phyloP scores from a whole-genome alignment of 2,797 vertebrate species.

The Bucorvus abyssinicus region DNA sequence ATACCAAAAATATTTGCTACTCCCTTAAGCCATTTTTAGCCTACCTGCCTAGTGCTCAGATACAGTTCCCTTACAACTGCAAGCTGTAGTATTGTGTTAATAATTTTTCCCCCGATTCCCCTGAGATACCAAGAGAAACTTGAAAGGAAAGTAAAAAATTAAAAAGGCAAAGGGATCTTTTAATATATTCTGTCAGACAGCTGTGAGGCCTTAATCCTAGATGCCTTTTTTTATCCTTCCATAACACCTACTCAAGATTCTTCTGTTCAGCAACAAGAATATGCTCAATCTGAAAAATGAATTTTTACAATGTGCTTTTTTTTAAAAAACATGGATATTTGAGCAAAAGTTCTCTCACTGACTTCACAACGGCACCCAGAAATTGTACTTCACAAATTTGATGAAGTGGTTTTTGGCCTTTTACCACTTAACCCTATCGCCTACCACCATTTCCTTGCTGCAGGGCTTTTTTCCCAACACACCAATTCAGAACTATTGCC shows the following conservation, averaged over 20 bases:
- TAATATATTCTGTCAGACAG: slow-evolving; percentile 23
- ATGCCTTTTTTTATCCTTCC: slow-evolving; percentile 1
- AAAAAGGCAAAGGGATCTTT: slow-evolving; percentile 43
- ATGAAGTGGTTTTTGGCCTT: neutral
- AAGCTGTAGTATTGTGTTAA: slow-evolving; percentile 37
- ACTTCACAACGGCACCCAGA: neutral
- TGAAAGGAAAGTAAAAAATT: slow-evolving; percentile 64
- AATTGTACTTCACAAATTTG: neutral
- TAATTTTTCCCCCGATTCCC: slow-evolving; percentile 32
- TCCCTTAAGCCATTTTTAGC: slow-evolving; percentile 63
- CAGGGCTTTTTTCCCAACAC: neutral
- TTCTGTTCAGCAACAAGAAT: slow-evolving; percentile 13
- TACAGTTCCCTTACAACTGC: neutral
- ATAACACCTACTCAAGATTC: slow-evolving; percentile 8
- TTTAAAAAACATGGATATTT: neutral
- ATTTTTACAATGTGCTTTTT: neutral
- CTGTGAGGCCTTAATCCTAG: slow-evolving; percentile 31
- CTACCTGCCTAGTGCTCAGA: slow-evolving; percentile 40
- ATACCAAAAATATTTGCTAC: slow-evolving; percentile 58
- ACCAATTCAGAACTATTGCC: neutral
- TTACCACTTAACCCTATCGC: neutral
- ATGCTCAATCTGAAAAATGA: neutral
- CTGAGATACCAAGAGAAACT: slow-evolving; percentile 34
- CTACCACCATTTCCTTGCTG: neutral
- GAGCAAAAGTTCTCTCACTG: neutral